Evolutionary conservation across 2,113 vertebrate genomes (phyloP).

Genomic region (Sphyrna mokarran): DNA sequence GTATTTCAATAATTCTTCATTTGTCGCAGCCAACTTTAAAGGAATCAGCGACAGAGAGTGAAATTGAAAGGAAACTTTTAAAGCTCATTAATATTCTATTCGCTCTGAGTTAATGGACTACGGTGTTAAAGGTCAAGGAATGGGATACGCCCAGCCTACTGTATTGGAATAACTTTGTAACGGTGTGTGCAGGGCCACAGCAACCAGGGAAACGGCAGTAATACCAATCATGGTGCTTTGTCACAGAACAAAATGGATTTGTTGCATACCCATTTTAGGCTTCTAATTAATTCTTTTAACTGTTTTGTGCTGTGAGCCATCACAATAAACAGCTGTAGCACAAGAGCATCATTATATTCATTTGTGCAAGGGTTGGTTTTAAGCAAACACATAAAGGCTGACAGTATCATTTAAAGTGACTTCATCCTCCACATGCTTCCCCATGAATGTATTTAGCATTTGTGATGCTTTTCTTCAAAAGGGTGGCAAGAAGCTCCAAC

Average conservation of each 20-base stretch:
- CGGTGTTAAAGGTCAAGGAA: constrained; percentile 25
- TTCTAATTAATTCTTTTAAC: constrained; percentile 37
- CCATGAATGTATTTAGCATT: constrained; percentile 34
- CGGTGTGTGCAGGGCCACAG: constrained; percentile 50
- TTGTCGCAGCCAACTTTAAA: constrained; percentile 13
- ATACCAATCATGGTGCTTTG: constrained; percentile 37
- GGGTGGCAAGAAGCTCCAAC: background rate
- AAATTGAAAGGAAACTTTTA: constrained; percentile 63
- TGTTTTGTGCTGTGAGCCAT: constrained; percentile 12
- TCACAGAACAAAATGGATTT: constrained; percentile 37
- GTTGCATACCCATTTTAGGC: constrained; percentile 26
- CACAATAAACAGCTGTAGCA: constrained; percentile 36
- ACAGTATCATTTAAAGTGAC: constrained; percentile 33
- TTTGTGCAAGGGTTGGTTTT: constrained; percentile 36
- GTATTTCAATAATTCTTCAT: constrained; percentile 10
- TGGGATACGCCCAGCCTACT: constrained; percentile 59
- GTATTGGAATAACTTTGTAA: constrained; percentile 70
- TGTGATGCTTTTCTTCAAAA: constrained; percentile 19
- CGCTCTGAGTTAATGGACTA: constrained; percentile 2
- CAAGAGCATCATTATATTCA: constrained; percentile 22
- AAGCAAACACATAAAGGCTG: constrained; percentile 34
- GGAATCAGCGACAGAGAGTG: background rate
- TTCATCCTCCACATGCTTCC: constrained; percentile 35
- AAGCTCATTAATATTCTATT: constrained; percentile 72
- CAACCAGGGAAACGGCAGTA: constrained; percentile 33